phyloP scores from a whole-genome alignment of 2,888 invertebrate genomes.

The Acanthacorydalis orientalis region DNA sequence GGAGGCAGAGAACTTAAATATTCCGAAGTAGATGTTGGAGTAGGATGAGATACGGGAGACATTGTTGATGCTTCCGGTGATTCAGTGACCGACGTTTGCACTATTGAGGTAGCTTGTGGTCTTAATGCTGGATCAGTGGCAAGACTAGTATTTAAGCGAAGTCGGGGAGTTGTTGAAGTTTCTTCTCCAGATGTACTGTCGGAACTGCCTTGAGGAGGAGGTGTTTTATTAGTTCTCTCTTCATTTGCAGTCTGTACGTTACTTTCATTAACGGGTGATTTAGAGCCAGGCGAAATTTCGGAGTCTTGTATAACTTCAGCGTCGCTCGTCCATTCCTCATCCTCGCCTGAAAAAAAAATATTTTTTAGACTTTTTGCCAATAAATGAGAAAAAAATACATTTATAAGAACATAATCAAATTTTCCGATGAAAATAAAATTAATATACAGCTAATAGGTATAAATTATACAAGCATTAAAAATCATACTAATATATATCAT shows the following conservation, averaged over 20 bases:
- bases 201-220: constrained; percentile 18
- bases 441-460: too few relatives aligned
- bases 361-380: neutral
- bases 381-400: too few relatives aligned
- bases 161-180: constrained; percentile 33
- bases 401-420: too few relatives aligned
- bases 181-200: constrained; percentile 17
- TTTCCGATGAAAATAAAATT: too few relatives aligned
- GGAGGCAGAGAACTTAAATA: constrained; percentile 34
- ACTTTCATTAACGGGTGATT: constrained; percentile 16
- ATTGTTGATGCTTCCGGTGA: constrained; percentile 26
- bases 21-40: constrained; percentile 19
- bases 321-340: constrained; percentile 40
- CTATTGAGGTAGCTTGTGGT: constrained; percentile 42
- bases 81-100: constrained; percentile 28
- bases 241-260: constrained; percentile 31
- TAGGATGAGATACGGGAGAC: neutral
- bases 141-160: constrained; percentile 60
- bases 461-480: too few relatives aligned
- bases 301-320: constrained; percentile 29
- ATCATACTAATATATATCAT: too few relatives aligned
- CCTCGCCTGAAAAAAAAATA: constrained; percentile 38
- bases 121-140: constrained; percentile 70
- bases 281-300: constrained; percentile 6
- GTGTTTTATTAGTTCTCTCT: constrained; percentile 14